phyloP scores from a whole-genome alignment of 2,888 invertebrate genomes.

The Nineta flava region DNA sequence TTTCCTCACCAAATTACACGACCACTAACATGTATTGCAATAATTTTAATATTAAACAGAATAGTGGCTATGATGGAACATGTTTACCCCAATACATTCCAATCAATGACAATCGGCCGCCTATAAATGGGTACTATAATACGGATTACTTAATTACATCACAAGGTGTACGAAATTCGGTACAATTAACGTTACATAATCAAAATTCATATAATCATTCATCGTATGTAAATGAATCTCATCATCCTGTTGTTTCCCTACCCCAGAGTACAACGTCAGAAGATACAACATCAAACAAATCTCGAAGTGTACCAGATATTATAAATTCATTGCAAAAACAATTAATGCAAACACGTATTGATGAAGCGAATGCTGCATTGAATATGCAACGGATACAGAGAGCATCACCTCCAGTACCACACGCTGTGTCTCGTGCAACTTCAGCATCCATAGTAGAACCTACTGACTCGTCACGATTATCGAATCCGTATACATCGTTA shows the following conservation, averaged over 20 bases:
- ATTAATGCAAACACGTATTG: conserved; percentile 25
- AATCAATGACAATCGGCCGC: not conserved
- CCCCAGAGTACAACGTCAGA: not conserved
- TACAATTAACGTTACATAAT: not conserved
- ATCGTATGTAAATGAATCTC: not conserved
- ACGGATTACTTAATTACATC: not conserved
- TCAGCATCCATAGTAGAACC: too few species aligned
- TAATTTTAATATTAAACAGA: not conserved
- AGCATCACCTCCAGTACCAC: too few species aligned
- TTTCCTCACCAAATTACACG: not conserved
- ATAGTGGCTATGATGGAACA: not conserved
- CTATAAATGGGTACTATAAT: not conserved
- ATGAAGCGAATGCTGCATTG: conserved; percentile 12
- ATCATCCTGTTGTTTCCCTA: conserved; percentile 1
- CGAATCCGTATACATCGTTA: conserved; percentile 28
- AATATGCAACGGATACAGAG: not conserved
- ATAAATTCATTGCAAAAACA: conserved; percentile 58
- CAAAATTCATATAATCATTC: not conserved
- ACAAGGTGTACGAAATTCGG: not conserved
- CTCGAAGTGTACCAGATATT: conserved; percentile 56
- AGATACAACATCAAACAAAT: not conserved
- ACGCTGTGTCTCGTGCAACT: too few species aligned
- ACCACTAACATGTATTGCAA: not conserved
- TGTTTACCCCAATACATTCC: not conserved
- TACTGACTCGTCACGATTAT: conserved; percentile 12